Evolutionary conservation across 2,797 vertebrate genomes (phyloP), one percentile per base, ranked within the genome.

Genomic region (Aphelocoma californica): DNA sequence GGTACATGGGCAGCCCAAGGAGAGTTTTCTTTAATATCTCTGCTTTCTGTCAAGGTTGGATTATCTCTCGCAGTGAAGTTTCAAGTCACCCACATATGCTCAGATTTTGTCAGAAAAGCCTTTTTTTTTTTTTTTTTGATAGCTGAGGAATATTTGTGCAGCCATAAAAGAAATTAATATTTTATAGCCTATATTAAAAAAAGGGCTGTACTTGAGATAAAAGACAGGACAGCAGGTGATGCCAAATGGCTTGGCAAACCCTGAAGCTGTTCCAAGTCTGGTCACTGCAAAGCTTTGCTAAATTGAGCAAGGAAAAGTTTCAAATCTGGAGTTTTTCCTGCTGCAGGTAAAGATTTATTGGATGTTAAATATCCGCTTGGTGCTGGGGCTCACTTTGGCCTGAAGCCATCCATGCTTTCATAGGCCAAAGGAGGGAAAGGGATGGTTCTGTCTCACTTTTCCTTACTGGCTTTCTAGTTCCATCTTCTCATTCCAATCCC

Each of bases 171-270:
- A 77, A 78, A 36, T 36, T 58, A 65, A 88, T 83, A 75, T 90
- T 94, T 94, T 92, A 92, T 58, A 29, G 24, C 44, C 15, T 51
- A 40, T 79, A 53, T 88, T 88, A 88, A 91, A 78, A 57, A 91
- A 85, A 54, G 19, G 57, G 58, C 47, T 92, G 79, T 50, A 75
- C 75, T 91, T 50, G 69, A 88, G 82, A 78, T 78, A 81, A 93
- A 94, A 92, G 69, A 66, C 65, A 74, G 77, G 57, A 58, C 13
- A 45, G 89, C 26, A 51, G 26, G 71, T 0, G 7, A 29, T 92
- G 93, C 89, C 92, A 96, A 94, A 94, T 86, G 70, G 32, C 58
- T 92, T 93, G 89, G 87, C 94, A 88, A 86, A 36, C 79, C 85
- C 69, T 32, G 50, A 86, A 31, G 79, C 65, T 28, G 69, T 88